Evolutionary conservation across 2,888 invertebrate species (phyloP), one percentile per base, ranked within the genome.

Genomic region (Elegia similella): DNA sequence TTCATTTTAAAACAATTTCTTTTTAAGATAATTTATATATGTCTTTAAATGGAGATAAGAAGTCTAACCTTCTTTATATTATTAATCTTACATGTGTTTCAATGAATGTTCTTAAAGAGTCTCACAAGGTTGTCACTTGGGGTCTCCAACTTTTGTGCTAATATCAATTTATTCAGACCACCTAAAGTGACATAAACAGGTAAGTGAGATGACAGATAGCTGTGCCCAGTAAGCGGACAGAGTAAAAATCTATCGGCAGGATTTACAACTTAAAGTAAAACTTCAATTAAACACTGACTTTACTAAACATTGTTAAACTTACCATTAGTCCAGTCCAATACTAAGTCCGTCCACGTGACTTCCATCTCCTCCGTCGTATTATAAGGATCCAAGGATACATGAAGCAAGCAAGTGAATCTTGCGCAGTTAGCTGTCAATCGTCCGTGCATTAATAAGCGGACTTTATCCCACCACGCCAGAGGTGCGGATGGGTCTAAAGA

Each of bases 331-430:
- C 99, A 99, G 73, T 99, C 98, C 76, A 99, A 94, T 34, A 96
- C 95, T 3, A 98, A 94, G 69, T 97, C 95, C 42, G 95, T 95
- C 99, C 99, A 99, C 0, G 97, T 97, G 63, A 99, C 93, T 84
- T 99, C 99, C 97, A 99, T 98, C 88, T 99, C 97, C 84, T 99
- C 99, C 0, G 99, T 99, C 5, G 98, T 98, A 80, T 99, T 99
- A 85, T 99, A 99, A 0, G 99, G 99, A 90, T 99, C 98, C 10
- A 98, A 92, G 0, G 99, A 99, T 3, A 98, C 99, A 80, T 99
- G 99, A 60, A 99, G 92, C 42, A 99, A 90, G 42, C 98, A 96
- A 0, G 98, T 98, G 81, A 98, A 93, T 76, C 96, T 96, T 70
- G 95, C 94, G 15, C 97, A 96, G 67, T 96, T 95, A 84, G 98